phyloP scores from a whole-genome alignment of 1,140 invertebrate genomes.

The Penaeus chinensis region DNA sequence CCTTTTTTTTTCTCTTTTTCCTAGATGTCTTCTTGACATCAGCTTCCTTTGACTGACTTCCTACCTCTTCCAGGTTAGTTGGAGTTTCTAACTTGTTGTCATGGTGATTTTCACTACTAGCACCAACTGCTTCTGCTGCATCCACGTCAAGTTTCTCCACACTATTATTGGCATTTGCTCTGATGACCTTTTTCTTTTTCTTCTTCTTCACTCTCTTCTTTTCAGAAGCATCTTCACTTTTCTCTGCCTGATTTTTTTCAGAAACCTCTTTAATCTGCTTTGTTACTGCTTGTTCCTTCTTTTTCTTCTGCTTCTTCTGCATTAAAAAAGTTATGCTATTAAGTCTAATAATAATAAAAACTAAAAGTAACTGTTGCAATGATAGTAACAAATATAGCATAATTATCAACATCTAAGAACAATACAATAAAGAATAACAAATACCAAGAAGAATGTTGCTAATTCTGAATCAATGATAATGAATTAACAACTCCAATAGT shows the following conservation, averaged over 20 bases:
- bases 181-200: conserved; percentile 29
- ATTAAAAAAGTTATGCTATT: background rate
- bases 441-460: background rate
- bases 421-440: background rate
- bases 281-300: background rate
- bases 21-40: background rate
- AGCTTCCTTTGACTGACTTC: background rate
- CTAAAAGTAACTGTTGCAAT: background rate
- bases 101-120: background rate
- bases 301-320: background rate
- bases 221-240: background rate
- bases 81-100: background rate
- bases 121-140: background rate
- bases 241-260: background rate
- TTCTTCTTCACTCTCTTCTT: conserved; percentile 23
- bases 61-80: no score
- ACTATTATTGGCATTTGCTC: conserved; percentile 13
- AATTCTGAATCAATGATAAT: background rate
- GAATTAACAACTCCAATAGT: background rate
- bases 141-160: background rate
- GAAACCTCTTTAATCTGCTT: background rate
- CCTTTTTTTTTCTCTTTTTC: background rate
- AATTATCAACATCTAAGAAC: background rate
- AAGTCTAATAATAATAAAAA: background rate
- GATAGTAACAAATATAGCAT: background rate